phyloP scores from a whole-genome alignment of 1,140 invertebrate species.

The Littorina saxatilis region DNA sequence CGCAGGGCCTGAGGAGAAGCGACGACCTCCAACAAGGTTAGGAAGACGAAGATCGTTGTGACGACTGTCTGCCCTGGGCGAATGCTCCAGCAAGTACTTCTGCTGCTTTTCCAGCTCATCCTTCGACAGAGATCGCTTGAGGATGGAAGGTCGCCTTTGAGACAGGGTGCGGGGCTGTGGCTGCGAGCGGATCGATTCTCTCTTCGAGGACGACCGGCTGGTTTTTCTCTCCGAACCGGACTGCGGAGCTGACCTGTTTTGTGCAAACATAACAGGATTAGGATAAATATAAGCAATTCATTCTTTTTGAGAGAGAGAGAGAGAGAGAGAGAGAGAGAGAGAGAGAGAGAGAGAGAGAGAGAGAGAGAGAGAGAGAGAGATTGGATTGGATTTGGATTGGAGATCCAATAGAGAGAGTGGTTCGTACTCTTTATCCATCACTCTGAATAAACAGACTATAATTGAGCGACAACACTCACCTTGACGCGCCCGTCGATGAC shows the following conservation, averaged over 20 bases:
- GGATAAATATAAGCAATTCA: no score
- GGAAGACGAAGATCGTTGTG: slow-evolving; percentile 1
- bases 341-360: no score
- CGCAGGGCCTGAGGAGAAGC: not conserved
- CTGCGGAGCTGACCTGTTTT: not conserved
- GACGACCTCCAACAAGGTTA: not conserved
- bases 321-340: no score
- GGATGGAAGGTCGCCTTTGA: not conserved
- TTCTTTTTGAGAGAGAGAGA: no score
- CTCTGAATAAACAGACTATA: no score
- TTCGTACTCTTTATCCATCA: no score
- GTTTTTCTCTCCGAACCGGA: not conserved
- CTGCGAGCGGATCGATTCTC: not conserved
- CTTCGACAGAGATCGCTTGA: not conserved
- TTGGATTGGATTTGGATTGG: no score
- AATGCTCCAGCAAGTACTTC: not conserved
- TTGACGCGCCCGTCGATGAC: not conserved
- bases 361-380: no score
- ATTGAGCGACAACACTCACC: not conserved
- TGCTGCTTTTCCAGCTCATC: not conserved
- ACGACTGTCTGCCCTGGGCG: not conserved
- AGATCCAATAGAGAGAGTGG: no score
- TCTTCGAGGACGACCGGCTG: not conserved
- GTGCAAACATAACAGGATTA: no score
- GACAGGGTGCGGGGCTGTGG: not conserved